Evolutionary conservation across 2,113 vertebrate species (phyloP).

Genomic region (Callionymus lyra): DNA sequence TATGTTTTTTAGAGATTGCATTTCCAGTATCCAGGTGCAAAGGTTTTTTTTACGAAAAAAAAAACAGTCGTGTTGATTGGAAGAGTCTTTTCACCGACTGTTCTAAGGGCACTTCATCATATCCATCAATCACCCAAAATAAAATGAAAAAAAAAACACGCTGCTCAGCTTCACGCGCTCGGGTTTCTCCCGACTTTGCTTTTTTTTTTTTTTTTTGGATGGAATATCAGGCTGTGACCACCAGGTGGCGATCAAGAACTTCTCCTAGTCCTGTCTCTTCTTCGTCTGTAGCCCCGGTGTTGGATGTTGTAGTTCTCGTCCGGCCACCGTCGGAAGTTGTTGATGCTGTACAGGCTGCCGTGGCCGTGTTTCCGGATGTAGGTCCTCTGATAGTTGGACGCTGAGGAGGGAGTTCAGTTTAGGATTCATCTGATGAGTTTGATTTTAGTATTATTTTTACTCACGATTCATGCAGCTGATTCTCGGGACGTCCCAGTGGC

Average conservation of each 20-base stretch:
- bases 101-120: constrained; percentile 52
- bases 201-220: constrained; percentile 28
- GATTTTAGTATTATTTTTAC: no score
- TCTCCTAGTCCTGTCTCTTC: constrained; percentile 50
- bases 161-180: constrained; percentile 33
- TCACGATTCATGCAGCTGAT: constrained; percentile 92
- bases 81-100: constrained; percentile 20
- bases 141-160: no score
- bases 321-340: constrained; percentile 71
- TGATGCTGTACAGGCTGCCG: constrained; percentile 73
- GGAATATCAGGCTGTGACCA: no score
- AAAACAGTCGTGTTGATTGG: constrained; percentile 41
- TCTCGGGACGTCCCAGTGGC: constrained; percentile 88
- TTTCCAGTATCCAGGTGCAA: constrained; percentile 64
- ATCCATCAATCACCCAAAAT: constrained; percentile 34
- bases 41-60: constrained; percentile 28
- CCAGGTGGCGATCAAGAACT: constrained; percentile 63
- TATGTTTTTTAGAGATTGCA: constrained; percentile 16
- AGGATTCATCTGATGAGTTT: neutral
- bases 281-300: constrained; percentile 72
- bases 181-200: constrained; percentile 28
- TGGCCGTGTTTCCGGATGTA: constrained; percentile 76
- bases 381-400: constrained; percentile 85
- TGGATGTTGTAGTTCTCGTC: constrained; percentile 68
- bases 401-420: constrained; percentile 56